phyloP scores from a whole-genome alignment of 2,888 invertebrate species.

The Chesias legatella region DNA sequence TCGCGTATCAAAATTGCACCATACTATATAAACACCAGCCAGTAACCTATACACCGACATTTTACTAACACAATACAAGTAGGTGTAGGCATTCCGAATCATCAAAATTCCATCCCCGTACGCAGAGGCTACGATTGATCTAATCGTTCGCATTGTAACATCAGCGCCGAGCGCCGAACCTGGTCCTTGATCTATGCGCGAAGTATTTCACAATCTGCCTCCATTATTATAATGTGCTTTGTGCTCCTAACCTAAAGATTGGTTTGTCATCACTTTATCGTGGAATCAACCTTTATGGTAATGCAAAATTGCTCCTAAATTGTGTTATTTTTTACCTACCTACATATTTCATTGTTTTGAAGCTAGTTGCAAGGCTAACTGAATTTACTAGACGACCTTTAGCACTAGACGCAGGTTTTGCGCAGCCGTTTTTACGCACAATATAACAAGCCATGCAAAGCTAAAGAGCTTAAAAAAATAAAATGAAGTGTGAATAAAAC shows the following conservation, averaged over 20 bases:
- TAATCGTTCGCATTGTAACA: slow-evolving; percentile 58
- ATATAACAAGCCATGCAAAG: slow-evolving; percentile 14
- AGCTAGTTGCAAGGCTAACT: slow-evolving; percentile 1
- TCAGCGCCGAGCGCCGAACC: slow-evolving; percentile 42
- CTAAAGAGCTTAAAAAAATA: neutral
- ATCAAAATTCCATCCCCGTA: slow-evolving; percentile 23
- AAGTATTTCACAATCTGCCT: slow-evolving; percentile 54
- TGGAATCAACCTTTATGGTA: slow-evolving; percentile 13
- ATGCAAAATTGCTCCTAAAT: slow-evolving; percentile 9
- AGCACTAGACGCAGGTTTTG: slow-evolving; percentile 3
- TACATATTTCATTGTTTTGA: slow-evolving; percentile 13
- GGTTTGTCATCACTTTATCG: slow-evolving; percentile 23
- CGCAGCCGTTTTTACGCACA: slow-evolving; percentile 13
- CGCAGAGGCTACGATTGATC: slow-evolving; percentile 40
- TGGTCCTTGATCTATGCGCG: slow-evolving; percentile 72
- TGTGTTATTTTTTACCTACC: neutral
- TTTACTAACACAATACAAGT: neutral
- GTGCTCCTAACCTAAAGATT: slow-evolving; percentile 45
- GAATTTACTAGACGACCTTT: slow-evolving; percentile 11
- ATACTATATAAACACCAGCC: no score
- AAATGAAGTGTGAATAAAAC: slow-evolving; percentile 6
- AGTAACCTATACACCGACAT: neutral
- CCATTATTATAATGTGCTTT: slow-evolving; percentile 43
- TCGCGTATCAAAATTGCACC: no score
- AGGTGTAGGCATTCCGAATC: neutral